These are phyloP conservation scores for Siniperca undulata DNA, from an alignment of 2,797 vertebrate species.

Conservation along the genomic window DNA sequence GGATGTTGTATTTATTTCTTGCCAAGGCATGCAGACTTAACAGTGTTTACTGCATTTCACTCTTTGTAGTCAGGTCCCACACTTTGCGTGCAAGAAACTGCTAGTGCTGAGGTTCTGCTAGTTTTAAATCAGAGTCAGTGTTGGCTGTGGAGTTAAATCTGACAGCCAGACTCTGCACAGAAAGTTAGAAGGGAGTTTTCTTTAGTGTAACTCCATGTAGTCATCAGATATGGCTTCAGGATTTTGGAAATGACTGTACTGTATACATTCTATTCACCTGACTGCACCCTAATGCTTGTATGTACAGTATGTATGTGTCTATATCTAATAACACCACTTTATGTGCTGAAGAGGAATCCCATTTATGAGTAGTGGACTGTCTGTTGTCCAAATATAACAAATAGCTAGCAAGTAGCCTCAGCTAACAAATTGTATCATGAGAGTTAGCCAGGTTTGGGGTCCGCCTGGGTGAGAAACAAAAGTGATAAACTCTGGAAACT, in stretches of 20 bases:
- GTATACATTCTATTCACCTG: constrained; percentile 46
- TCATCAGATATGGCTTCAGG: constrained; percentile 32
- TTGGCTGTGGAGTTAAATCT: constrained; percentile 7
- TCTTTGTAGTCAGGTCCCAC: constrained; percentile 27
- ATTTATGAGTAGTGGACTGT: constrained; percentile 23
- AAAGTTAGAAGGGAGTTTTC: constrained; percentile 11
- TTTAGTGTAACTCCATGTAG: constrained; percentile 32
- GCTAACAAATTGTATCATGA: constrained; percentile 43
- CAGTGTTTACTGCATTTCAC: constrained; percentile 49
- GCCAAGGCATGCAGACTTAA: constrained; percentile 41
- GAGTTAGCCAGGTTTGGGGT: constrained; percentile 7
- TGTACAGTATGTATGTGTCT: constrained; percentile 51
- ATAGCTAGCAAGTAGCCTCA: constrained; percentile 53
- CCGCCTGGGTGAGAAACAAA: constrained; percentile 22
- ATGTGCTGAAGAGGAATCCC: constrained; percentile 48
- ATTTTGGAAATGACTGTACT: constrained; percentile 58
- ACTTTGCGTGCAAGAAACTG: constrained; percentile 9
- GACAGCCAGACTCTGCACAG: constrained; percentile 18
- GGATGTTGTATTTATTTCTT: constrained; percentile 32
- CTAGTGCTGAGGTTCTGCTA: constrained; percentile 39
- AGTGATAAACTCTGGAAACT: constrained; percentile 29
- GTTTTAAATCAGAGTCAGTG: constrained; percentile 25
- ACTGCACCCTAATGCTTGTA: constrained; percentile 57
- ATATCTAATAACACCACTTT: constrained; percentile 37
- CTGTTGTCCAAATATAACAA: constrained; percentile 47